A percentile compares a stretch with the other conserved stretches of the same genome.
These are phyloP conservation scores for Corythucha ciliata DNA, from an alignment of 2,888 invertebrate species.

Conservation along the genomic window DNA sequence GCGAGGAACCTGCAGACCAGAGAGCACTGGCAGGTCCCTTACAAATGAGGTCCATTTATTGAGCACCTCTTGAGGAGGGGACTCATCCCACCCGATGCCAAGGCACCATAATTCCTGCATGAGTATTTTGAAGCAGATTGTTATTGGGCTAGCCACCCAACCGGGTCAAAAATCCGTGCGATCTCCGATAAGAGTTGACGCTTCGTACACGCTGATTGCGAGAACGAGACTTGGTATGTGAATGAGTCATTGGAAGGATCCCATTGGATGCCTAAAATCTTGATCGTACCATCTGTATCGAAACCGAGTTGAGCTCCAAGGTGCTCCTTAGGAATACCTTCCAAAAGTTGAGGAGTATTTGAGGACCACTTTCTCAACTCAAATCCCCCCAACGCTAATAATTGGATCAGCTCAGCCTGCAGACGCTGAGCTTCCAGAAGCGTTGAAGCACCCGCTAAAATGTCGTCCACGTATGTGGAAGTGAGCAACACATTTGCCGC, in stretches of 20 bases:
- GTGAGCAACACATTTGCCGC: neutral
- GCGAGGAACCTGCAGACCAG: conserved; percentile 7
- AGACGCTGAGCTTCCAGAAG: conserved; percentile 1
- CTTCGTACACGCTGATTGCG: conserved; percentile 23
- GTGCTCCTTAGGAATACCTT: no score
- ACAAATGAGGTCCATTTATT: neutral
- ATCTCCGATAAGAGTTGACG: conserved; percentile 26
- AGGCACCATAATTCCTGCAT: conserved; percentile 11
- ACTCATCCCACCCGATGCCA: conserved; percentile 5
- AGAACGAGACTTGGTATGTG: conserved; percentile 15
- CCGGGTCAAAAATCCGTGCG: conserved; percentile 2
- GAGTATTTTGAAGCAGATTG: neutral
- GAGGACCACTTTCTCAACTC: conserved; percentile 22
- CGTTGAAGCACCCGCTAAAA: conserved; percentile 4
- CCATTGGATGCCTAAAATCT: conserved; percentile 31
- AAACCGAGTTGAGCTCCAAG: no score
- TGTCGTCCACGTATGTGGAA: conserved; percentile 11
- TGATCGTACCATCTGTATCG: conserved; percentile 20
- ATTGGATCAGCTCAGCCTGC: neutral
- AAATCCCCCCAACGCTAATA: conserved; percentile 13
- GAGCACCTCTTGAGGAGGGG: neutral
- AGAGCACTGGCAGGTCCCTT: neutral
- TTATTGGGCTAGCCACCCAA: conserved; percentile 2
- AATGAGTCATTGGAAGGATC: conserved; percentile 25
- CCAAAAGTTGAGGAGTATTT: conserved; percentile 16